These are phyloP conservation scores for Capricornis sumatraensis DNA, from an alignment of 2,113 vertebrate species.

Conservation along the genomic window DNA sequence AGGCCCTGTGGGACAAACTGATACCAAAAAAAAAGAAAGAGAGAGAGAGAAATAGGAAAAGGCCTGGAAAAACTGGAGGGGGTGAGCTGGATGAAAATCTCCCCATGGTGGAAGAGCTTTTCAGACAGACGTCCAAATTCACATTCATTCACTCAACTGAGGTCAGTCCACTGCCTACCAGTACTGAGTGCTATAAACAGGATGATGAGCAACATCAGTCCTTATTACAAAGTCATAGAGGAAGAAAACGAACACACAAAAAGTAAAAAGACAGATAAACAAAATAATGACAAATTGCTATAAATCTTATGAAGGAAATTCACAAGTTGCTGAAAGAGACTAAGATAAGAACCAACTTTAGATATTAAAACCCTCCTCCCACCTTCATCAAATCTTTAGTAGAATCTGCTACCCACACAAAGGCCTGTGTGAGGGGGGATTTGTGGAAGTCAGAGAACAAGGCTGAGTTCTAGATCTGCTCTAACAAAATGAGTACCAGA, in stretches of 20 bases:
- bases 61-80: neutral
- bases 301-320: neutral
- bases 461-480: neutral
- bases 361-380: neutral
- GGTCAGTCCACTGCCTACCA: neutral
- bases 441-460: neutral
- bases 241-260: neutral
- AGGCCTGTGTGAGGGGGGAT: neutral
- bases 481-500: neutral
- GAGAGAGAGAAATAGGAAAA: neutral
- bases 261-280: neutral
- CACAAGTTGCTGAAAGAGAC: neutral
- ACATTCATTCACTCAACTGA: neutral
- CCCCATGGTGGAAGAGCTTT: neutral
- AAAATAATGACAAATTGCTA: neutral
- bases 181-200: neutral
- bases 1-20: neutral
- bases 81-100: neutral
- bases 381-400: neutral
- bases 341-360: neutral
- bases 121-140: neutral
- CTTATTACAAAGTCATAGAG: neutral
- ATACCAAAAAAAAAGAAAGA: neutral
- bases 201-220: neutral
- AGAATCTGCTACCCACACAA: neutral